These are phyloP conservation scores for Campylomormyrus numenius DNA, from an alignment of 2,113 vertebrate genomes.

Conservation along the genomic window DNA sequence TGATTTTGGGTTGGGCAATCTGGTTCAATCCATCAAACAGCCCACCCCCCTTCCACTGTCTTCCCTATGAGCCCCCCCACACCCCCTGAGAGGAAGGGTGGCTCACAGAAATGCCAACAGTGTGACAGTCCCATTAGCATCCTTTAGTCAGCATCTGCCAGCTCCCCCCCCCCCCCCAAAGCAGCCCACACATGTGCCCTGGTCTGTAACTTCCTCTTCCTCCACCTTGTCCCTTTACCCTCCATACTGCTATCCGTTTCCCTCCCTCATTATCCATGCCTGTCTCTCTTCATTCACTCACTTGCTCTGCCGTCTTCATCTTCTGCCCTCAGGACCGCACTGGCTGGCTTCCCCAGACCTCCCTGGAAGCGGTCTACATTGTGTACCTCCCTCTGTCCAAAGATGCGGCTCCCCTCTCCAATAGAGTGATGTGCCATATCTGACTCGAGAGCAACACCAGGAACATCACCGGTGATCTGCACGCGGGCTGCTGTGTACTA, in stretches of 20 bases:
- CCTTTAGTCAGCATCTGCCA: neutral
- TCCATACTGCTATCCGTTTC: neutral
- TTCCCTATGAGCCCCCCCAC: neutral
- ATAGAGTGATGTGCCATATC: neutral
- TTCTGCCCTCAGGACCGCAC: neutral
- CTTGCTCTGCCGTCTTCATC: neutral
- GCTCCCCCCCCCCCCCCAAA: neutral
- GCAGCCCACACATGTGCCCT: neutral
- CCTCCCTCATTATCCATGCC: too few species aligned
- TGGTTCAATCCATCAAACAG: neutral
- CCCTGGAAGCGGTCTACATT: neutral
- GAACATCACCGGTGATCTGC: neutral
- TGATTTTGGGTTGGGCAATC: neutral
- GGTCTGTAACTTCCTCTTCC: neutral
- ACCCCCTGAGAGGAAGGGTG: neutral
- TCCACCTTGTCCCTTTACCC: neutral
- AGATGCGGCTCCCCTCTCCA: neutral
- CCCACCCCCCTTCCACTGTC: neutral
- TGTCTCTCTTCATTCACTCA: neutral
- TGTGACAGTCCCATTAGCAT: neutral
- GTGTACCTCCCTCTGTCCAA: neutral
- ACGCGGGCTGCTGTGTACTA: neutral
- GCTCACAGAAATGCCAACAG: constrained; percentile 10
- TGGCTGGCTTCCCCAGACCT: neutral
- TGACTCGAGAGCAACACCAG: neutral